These are phyloP conservation scores for Pammene fasciana DNA, from an alignment of 2,888 invertebrate species.

Conservation along the genomic window DNA sequence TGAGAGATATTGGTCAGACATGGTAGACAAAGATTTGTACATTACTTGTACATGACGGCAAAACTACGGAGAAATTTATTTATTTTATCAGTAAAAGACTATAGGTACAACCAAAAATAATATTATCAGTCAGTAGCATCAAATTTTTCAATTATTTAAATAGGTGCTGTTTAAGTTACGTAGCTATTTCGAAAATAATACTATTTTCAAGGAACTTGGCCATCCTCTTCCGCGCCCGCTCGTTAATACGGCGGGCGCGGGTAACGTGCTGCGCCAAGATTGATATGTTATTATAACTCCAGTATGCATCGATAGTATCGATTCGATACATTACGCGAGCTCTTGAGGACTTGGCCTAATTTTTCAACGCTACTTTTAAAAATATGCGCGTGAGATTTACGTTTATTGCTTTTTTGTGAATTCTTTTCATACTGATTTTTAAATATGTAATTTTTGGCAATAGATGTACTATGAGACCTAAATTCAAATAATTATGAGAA, in stretches of 20 bases:
- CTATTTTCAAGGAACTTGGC: conserved; percentile 16
- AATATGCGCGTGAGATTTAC: conserved; percentile 6
- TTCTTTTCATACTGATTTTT: background rate
- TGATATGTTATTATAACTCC: conserved; percentile 39
- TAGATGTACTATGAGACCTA: too few species aligned
- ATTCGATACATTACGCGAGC: conserved; percentile 31
- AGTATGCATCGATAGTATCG: conserved; percentile 39
- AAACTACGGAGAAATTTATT: too few species aligned
- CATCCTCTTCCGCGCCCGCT: conserved; percentile 12
- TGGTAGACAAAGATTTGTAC: too few species aligned
- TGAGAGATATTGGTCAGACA: too few species aligned
- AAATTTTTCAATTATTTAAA: too few species aligned
- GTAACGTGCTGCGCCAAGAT: conserved; percentile 39
- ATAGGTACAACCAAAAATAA: too few species aligned
- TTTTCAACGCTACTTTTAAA: conserved; percentile 30
- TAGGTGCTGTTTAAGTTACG: too few species aligned
- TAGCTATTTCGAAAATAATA: too few species aligned
- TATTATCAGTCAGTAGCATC: too few species aligned
- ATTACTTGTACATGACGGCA: too few species aligned
- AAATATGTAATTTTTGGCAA: background rate
- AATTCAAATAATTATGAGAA: too few species aligned
- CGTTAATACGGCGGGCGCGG: conserved; percentile 27
- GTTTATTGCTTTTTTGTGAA: background rate
- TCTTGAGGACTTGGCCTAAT: conserved; percentile 34
- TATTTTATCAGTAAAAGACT: too few species aligned